Evolutionary conservation across 2,113 vertebrate genomes (phyloP).

Genomic region (Romanogobio albipinnatus): DNA sequence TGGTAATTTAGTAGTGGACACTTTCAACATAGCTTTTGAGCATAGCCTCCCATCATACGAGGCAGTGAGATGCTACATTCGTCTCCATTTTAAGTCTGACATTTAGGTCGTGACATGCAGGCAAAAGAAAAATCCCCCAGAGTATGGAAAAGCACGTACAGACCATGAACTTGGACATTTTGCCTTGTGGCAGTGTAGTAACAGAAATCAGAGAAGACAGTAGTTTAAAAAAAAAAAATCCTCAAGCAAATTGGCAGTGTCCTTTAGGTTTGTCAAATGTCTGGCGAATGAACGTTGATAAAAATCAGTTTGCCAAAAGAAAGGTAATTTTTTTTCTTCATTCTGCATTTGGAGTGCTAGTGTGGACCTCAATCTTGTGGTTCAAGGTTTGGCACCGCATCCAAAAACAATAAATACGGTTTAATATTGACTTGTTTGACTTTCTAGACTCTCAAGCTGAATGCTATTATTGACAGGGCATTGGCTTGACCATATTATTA

Average conservation of each 20-base stretch:
- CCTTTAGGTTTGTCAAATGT: background rate
- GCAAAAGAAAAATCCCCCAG: constrained; percentile 10
- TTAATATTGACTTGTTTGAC: constrained; percentile 37
- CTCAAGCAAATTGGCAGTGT: background rate
- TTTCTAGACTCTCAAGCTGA: constrained; percentile 20
- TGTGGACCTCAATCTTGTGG: background rate
- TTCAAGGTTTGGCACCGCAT: background rate
- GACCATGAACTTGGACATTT: constrained; percentile 12
- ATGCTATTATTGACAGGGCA: background rate
- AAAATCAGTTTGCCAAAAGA: constrained; percentile 21
- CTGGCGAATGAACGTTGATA: background rate
- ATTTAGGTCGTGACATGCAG: constrained; percentile 10
- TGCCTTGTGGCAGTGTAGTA: constrained; percentile 11
- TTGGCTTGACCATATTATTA: constrained; percentile 5
- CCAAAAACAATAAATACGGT: background rate
- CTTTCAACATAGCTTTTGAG: constrained; percentile 39
- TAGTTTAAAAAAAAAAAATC: background rate
- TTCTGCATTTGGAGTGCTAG: constrained; percentile 34
- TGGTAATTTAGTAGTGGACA: constrained; percentile 37
- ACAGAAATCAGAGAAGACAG: constrained; percentile 4
- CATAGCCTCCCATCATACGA: constrained; percentile 5
- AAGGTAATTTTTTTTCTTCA: background rate
- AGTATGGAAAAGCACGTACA: constrained; percentile 2
- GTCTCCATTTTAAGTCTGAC: constrained; percentile 7
- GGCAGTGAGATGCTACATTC: background rate